phyloP scores from a whole-genome alignment of 2,888 invertebrate genomes.

The Cheiracanthium punctorium region DNA sequence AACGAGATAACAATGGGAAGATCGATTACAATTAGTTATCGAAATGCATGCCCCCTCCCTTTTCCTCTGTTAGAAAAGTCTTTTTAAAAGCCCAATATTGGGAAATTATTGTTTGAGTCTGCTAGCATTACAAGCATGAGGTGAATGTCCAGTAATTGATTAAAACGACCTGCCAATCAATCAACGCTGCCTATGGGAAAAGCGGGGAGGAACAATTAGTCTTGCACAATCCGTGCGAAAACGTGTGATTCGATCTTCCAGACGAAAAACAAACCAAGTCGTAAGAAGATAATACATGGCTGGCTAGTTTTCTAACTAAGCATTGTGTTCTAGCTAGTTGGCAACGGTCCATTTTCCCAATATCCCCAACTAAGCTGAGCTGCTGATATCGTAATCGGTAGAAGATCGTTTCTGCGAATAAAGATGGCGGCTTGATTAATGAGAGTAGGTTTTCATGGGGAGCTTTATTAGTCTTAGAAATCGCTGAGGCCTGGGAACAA shows the following conservation, averaged over 20 bases:
- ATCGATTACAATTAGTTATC: slow-evolving; percentile 1
- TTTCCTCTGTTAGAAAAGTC: not conserved
- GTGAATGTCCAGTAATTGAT: slow-evolving; percentile 62
- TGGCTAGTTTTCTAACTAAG: slow-evolving; percentile 29
- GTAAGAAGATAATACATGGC: not conserved
- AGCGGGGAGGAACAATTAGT: slow-evolving; percentile 29
- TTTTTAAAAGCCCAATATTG: not conserved
- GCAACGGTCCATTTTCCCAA: not conserved
- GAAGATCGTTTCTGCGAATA: not conserved
- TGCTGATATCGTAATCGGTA: slow-evolving; percentile 9
- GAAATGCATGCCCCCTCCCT: not conserved
- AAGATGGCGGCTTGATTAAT: slow-evolving; percentile 6
- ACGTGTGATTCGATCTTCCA: slow-evolving; percentile 7
- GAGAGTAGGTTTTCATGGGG: not conserved
- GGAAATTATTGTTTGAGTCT: not conserved
- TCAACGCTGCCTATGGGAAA: slow-evolving; percentile 30
- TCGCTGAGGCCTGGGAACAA: not conserved
- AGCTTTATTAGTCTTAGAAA: not conserved
- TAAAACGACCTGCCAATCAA: slow-evolving; percentile 45
- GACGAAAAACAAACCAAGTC: slow-evolving; percentile 22
- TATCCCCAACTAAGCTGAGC: not conserved
- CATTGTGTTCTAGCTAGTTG: slow-evolving; percentile 28
- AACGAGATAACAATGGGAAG: not conserved
- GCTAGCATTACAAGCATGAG: not conserved
- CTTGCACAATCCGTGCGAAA: slow-evolving; percentile 25